These are phyloP conservation scores for Platyscapa corneri DNA, from an alignment of 1,140 invertebrate species.

Conservation along the genomic window DNA sequence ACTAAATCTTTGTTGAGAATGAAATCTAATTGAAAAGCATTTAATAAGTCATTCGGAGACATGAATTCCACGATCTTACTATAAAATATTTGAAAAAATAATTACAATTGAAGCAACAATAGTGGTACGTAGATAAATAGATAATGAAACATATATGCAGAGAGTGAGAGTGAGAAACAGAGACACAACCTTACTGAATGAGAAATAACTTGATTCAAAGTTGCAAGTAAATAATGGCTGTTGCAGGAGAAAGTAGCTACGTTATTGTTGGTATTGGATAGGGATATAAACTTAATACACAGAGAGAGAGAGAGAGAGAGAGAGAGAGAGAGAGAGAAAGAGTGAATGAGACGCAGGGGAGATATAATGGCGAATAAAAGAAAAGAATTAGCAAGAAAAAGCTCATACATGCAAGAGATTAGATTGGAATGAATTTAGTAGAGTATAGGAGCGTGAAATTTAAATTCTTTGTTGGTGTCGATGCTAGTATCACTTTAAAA, in stretches of 20 bases:
- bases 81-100: neutral
- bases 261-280: neutral
- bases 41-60: neutral
- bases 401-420: neutral
- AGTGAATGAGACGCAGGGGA: neutral
- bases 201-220: neutral
- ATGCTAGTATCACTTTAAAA: neutral
- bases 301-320: neutral
- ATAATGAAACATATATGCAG: neutral
- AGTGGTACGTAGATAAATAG: neutral
- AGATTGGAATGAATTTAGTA: conserved; percentile 24
- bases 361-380: neutral
- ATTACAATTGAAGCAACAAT: neutral
- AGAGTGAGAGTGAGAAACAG: neutral
- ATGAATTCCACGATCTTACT: neutral
- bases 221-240: neutral
- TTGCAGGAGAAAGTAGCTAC: neutral
- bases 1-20: neutral
- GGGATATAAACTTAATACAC: neutral
- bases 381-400: conserved; percentile 3
- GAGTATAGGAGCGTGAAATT: neutral
- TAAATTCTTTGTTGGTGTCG: neutral
- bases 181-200: neutral
- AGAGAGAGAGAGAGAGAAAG: neutral
- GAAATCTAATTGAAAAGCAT: neutral